Percentiles rank a stretch among this genome's conserved stretches.
Evolutionary conservation across 2,888 invertebrate species (phyloP).

Genomic region (Caenorhabditis panamensis): DNA sequence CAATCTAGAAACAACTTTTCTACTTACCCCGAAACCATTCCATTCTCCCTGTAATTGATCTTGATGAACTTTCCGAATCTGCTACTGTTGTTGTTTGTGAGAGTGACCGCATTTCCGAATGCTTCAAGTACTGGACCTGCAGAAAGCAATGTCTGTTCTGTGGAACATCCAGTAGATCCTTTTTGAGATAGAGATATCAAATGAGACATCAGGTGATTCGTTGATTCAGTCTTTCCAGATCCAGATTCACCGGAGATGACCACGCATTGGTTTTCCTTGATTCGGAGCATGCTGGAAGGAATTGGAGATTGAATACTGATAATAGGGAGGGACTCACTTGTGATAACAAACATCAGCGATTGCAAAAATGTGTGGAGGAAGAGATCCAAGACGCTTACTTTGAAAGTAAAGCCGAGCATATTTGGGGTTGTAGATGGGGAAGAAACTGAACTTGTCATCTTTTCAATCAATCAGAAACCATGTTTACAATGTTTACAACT

Average conservation of each 20-base stretch:
- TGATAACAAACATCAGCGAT: slow-evolving; percentile 84
- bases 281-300: slow-evolving; percentile 88
- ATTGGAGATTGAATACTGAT: neutral
- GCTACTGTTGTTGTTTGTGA: slow-evolving; percentile 97
- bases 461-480: neutral
- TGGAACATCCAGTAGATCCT: slow-evolving; percentile 94
- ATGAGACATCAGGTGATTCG: slow-evolving; percentile 94
- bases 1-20: neutral
- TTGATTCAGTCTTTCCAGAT: slow-evolving; percentile 92
- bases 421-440: slow-evolving; percentile 97
- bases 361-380: slow-evolving; percentile 97
- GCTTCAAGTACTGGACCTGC: slow-evolving; percentile 96
- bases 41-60: slow-evolving; percentile 97
- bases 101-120: slow-evolving; percentile 98
- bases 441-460: slow-evolving; percentile 85
- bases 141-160: slow-evolving; percentile 95
- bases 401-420: slow-evolving; percentile 94
- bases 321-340: slow-evolving; percentile 69
- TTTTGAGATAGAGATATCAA: slow-evolving; percentile 92
- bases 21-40: slow-evolving; percentile 93
- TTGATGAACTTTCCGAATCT: slow-evolving; percentile 98
- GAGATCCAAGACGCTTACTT: slow-evolving; percentile 91
- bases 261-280: slow-evolving; percentile 92
- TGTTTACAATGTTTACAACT: neutral
- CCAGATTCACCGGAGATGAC: slow-evolving; percentile 85